These are phyloP conservation scores for Urocolius indicus DNA, from an alignment of 2,113 vertebrate species.

Conservation along the genomic window DNA sequence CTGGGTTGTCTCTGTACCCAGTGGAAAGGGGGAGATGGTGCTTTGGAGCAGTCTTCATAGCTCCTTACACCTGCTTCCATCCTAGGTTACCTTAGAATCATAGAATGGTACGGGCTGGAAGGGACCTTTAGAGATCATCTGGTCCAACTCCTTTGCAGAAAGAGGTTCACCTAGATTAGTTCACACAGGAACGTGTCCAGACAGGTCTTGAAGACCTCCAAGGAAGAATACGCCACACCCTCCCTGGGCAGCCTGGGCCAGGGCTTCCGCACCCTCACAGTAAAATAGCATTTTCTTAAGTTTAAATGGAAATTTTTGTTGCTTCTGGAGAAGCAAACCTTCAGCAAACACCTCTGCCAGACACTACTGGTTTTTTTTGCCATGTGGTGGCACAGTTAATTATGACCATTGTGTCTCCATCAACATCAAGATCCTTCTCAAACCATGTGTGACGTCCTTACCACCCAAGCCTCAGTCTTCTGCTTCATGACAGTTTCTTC, in stretches of 20 bases:
- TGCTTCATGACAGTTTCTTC: fast-evolving
- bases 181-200: too few species aligned
- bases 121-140: too few species aligned
- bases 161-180: too few species aligned
- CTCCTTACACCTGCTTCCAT: background rate
- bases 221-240: too few species aligned
- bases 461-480: background rate
- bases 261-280: too few species aligned
- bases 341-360: background rate
- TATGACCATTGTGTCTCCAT: background rate
- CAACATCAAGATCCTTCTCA: background rate
- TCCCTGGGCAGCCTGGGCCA: too few species aligned
- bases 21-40: background rate
- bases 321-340: background rate
- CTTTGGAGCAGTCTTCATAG: background rate
- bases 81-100: background rate
- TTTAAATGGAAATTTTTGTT: too few species aligned
- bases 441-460: fast-evolving
- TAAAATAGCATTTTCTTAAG: too few species aligned
- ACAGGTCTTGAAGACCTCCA: too few species aligned
- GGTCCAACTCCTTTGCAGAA: too few species aligned
- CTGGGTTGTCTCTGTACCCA: background rate
- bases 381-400: background rate
- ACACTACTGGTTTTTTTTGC: background rate
- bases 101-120: too few species aligned